Conservation (phyloP, 2,888 invertebrate species). For the Sceliomorpha sp. region DNA sequence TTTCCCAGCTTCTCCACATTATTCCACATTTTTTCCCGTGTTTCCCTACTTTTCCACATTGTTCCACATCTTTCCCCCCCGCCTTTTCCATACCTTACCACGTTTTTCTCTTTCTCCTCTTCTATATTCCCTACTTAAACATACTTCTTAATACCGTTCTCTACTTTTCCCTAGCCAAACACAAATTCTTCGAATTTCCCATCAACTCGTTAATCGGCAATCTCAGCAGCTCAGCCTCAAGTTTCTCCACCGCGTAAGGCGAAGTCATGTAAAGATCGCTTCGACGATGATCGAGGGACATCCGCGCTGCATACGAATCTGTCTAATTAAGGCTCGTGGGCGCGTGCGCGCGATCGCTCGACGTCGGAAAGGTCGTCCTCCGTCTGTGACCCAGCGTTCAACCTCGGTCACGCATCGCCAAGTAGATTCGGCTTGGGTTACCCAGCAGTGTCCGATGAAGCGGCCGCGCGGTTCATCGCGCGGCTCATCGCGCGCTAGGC, state of each 20-base stretch:
- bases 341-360: conserved; percentile 56
- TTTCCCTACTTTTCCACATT: too few species aligned
- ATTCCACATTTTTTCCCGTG: too few species aligned
- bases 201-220: too few species aligned
- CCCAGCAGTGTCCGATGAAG: conserved; percentile 59
- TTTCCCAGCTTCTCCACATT: too few species aligned
- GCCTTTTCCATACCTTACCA: too few species aligned
- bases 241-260: background rate
- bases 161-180: too few species aligned
- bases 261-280: background rate
- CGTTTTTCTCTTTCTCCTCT: too few species aligned
- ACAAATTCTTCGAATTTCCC: too few species aligned
- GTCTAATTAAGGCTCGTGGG: conserved; percentile 48
- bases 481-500: conserved; percentile 49
- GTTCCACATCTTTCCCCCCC: too few species aligned
- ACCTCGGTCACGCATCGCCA: conserved; percentile 57
- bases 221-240: background rate
- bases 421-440: conserved; percentile 59
- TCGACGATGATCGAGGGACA: conserved; percentile 15
- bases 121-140: too few species aligned
- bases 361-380: conserved; percentile 57
- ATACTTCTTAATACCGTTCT: too few species aligned
- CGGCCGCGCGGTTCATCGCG: conserved; percentile 56
- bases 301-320: conserved; percentile 48
- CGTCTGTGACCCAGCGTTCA: conserved; percentile 51